Base-by-base conservation (phyloP, 2,888 invertebrate species). In the Disparrhopalites patrizii region DNA sequence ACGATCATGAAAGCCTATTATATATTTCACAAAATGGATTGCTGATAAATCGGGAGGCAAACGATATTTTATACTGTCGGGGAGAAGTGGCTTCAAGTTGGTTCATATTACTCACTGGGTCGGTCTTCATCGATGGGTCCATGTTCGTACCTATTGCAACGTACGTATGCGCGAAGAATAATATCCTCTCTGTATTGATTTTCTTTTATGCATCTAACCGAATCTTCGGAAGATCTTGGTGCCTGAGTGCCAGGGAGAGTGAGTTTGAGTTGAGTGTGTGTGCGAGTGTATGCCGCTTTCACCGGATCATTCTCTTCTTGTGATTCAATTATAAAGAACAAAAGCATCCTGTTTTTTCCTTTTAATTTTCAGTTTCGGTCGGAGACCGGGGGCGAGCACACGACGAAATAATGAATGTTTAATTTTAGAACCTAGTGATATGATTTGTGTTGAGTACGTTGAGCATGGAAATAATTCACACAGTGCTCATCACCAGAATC, bases 61-160 rank as follows among this genome's bases (percentile, higher is more conserved):
- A 74, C 60, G 74, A 74, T 47, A 74, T 75, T 74, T 68, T 77
- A 80, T 83, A 68, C 81, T 91, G 90, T 77, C 88, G 89, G 70
- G 90, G 90, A 28, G 90, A 91, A 80, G 78, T 88, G 76, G 87
- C 88, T 71, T 86, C 87, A 73, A 88, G 89, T 78, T 91, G 90
- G 90, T 91, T 89, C 81, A 88, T 91, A 76, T 81, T 91, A 62
- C 83, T 91, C 66, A 86, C 88, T 47, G 91, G 91, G 61, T 89
- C 89, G 20, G 90, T 91, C 62, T 90, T 90, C 82, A 90, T 91
- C 80, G 90, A 90, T 79, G 89, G 89, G 54, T 88, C 89, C 75
- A 89, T 91, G 87, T 90, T 87, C 78, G 82, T 90, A 73, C 90
- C 90, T n/a, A 83, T 86, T 30, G 40, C 68, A 57, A 68, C 57